Conservation (phyloP, 2,113 vertebrate species). For the Brachypodius melanocephalos region DNA sequence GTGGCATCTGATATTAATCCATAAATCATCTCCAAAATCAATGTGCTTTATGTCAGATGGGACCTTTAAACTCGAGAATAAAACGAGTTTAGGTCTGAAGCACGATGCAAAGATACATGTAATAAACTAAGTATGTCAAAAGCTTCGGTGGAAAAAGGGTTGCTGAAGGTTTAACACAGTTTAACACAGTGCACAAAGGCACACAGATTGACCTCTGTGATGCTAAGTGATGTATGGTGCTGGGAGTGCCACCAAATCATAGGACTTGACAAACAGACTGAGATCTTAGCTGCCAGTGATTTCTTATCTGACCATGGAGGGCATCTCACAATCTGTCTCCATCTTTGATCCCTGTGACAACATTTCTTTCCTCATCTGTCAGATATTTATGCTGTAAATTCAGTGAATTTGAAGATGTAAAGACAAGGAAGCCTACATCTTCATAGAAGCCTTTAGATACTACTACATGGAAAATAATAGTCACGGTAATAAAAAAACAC, state of each 20-base stretch:
- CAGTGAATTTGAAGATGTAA: background rate
- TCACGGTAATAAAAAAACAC: background rate
- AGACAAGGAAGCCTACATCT: background rate
- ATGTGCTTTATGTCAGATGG: background rate
- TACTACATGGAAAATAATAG: background rate
- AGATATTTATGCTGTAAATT: background rate
- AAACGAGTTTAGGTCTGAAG: background rate
- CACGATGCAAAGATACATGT: background rate
- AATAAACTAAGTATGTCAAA: conserved; percentile 10
- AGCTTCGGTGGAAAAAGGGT: background rate
- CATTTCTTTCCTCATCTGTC: background rate
- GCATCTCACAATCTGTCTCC: background rate
- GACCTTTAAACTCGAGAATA: conserved; percentile 12
- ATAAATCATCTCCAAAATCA: background rate
- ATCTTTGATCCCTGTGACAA: background rate
- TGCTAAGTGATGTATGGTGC: background rate
- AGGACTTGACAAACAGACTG: background rate
- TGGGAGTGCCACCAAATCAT: background rate
- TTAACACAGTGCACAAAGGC: background rate
- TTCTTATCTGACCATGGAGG: background rate
- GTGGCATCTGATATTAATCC: background rate
- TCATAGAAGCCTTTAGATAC: background rate
- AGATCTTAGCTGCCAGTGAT: background rate
- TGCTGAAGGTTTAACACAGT: background rate
- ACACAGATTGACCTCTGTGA: background rate